Base-by-base conservation (phyloP, 2,113 vertebrate species). In the Hassar affinis region DNA sequence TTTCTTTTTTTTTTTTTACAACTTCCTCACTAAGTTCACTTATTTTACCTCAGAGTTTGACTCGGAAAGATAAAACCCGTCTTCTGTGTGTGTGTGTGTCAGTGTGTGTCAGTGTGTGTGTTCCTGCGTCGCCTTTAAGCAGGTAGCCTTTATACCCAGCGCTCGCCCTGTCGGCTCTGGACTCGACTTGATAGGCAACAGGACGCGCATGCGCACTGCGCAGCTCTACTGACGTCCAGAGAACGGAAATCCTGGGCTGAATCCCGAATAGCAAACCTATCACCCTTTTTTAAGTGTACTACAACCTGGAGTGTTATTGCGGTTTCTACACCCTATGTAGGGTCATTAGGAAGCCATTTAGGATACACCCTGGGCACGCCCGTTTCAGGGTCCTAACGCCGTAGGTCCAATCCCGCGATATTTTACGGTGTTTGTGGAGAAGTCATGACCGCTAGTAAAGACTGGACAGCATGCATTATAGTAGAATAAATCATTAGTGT, bases 71-170 rank as follows among this genome's bases (percentile, higher is more conserved):
- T 42, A 42, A 42, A 42, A 42, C 38, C 2, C 47, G 25, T 33
- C 66, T 47, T 30, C 4, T 38, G 33, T 78, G 25, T 69, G 2
- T 35, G 20, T 22, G n/a, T n/a, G n/a, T n/a, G n/a, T n/a, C n/a
- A n/a, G n/a, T n/a, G n/a, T 49, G 0, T 62, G 12, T 64, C 12
- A 4, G 0, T 57, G n/a, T 56, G 4, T 57, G 27, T 47, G 30
- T 18, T 7, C 45, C 45, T 4, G 56, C 57, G 71, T 49, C 49
- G 64, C 59, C 82, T 83, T 83, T 68, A 83, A 68, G 49, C 33
- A 68, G 74, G 74, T 78, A 61, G 25, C 6, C 57, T 45, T 45
- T 10, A 56, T 61, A 27, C 30, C n/a, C 33, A 56, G 9, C 49
- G 30, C 49, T 77, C 59, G 18, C 33, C n/a, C 42, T 17, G 10